Conservation (phyloP, 2,113 vertebrate genomes). For the Paradoxurus hermaphroditus region DNA sequence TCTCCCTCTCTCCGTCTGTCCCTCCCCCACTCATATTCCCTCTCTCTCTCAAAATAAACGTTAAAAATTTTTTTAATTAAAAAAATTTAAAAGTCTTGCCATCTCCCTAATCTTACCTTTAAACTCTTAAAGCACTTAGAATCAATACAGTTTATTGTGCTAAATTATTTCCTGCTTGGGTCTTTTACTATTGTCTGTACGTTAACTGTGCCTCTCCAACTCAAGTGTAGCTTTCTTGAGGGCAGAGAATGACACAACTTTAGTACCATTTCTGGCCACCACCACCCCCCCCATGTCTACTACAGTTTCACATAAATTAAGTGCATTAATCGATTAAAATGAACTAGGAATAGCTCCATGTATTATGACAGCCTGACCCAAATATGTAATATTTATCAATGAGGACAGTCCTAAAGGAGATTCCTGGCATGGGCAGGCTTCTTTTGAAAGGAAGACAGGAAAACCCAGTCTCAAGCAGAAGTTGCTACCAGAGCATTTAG, state of each 20-base stretch:
- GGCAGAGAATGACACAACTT: background rate
- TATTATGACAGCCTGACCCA: background rate
- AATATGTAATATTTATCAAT: background rate
- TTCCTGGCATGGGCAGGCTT: background rate
- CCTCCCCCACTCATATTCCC: too few species aligned
- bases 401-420: background rate
- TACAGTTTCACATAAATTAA: background rate
- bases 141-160: background rate
- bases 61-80: too few species aligned
- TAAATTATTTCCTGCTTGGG: background rate
- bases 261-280: background rate
- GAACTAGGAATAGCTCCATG: background rate
- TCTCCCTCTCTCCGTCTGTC: too few species aligned
- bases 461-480: background rate
- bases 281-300: background rate
- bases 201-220: background rate
- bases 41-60: too few species aligned
- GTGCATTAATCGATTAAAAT: background rate
- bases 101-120: background rate
- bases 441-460: conserved; percentile 29
- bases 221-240: background rate
- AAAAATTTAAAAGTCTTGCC: background rate
- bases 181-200: background rate
- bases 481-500: background rate
- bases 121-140: background rate